Evolutionary conservation across 2,113 vertebrate species (phyloP), one percentile per base, ranked within the genome.

Genomic region (Zosterops japonicus): DNA sequence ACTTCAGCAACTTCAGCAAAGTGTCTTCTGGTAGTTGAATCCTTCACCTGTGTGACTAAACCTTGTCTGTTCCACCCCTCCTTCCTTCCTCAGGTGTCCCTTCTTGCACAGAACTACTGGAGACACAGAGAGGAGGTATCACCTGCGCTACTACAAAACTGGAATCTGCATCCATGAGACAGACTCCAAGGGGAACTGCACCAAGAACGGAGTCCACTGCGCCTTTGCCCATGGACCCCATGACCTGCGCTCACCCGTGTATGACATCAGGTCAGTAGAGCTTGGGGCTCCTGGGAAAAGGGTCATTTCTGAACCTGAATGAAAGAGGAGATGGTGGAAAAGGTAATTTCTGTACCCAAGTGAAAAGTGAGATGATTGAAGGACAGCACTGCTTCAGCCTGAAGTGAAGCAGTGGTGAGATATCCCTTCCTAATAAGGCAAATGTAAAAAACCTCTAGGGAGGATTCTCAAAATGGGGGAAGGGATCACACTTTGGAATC

Each of bases 91-190:
- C 94, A 99, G 99, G 95, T 99, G 99, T 92, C 98, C 98, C 4
- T 99, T 99, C 97, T 97, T 99, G 90, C 99, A 99, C 76, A 98
- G 99, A 96, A 99, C 99, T 84, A 99, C 99, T 21, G 99, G 99
- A 57, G 99, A 99, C 97, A 99, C 99, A 0, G 99, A 99, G 95
- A 98, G 99, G 72, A 98, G 99, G 69, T 99, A 99, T 96, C 99
- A 99, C 94, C 97, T 99, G 68, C 98, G 99, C 78, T 99, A 99
- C 95, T 99, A 99, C 94, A 99, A 99, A 92, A 99, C 99, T 17
- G 99, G 99, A 89, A 99, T 99, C 78, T 99, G 99, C 94, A 99
- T 99, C 95, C 99, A 99, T 25, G 99, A 99, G 97, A 99, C 99
- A 0, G 99, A 99, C 96, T 98, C 98, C 7, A 99, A 99, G 96